Evolutionary conservation across 53 echinoderm and acorn worm species (phyloP), one percentile per base, ranked within the genome.

Genomic region (Stichopus horrens): DNA sequence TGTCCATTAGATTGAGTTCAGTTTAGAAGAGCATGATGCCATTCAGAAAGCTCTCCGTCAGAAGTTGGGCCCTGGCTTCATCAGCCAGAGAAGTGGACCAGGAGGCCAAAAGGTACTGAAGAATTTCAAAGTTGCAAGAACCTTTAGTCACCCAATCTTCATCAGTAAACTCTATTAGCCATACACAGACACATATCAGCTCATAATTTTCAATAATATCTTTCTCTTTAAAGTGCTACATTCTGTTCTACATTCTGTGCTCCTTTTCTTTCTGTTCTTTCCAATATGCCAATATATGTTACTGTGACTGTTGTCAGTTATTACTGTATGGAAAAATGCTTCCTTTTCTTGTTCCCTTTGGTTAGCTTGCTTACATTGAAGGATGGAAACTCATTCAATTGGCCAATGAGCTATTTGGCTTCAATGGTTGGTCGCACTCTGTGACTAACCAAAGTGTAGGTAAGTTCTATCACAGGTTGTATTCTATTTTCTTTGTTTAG

Each of bases 361-460:
- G 23, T 23, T 91, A 99, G 99, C 92, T 99, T 78, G 95, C 99
- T 7, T 99, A 99, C 90, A 91, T 99, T 83, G 99, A 99, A 86
- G 99, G 99, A 57, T 99, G 99, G 99, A 91, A 93, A 51, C 75
- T 99, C 52, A 88, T 99, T 66, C 89, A 90, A 11, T 86, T 99
- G 74, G 99, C 99, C n/a, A 99, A 99, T 92, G 99, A 99, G 87
- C 92, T 92, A 51, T 99, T 99, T 91, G 99, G 99, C 9, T 99
- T 99, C 86, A 99, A 99, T 79, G 99, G 99, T 58, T 99, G 99
- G 99, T 94, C 99, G 9, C 99, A 99, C 84, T 99, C 99, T 9
- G 94, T 99, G 52, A 96, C 99, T 4, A 93, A 96, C 60, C 99
- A 99, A 86, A 99, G 90, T 76, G 96, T 99, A 77, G 99, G 99